A percentile compares a stretch with the other conserved stretches of the same genome.
Evolutionary conservation across 2,888 invertebrate species (phyloP).

Genomic region (Blera fallax): DNA sequence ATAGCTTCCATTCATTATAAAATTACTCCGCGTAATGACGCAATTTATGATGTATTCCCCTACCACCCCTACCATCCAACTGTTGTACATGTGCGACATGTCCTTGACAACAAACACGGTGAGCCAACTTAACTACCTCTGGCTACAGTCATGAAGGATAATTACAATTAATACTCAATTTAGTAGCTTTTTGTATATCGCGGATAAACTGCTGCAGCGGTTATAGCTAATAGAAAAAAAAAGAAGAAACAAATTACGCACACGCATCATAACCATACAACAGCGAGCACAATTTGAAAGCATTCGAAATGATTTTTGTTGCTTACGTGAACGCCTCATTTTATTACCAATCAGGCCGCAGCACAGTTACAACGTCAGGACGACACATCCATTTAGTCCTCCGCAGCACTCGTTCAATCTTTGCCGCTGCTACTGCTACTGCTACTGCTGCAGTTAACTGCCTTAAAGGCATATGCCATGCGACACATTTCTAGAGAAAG

Average conservation of each 20-base stretch:
- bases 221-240: constrained; percentile 31
- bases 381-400: constrained; percentile 10
- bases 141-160: constrained; percentile 34
- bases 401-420: constrained; percentile 2
- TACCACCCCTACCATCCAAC: not conserved
- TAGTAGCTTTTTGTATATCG: constrained; percentile 11
- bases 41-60: constrained; percentile 14
- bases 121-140: constrained; percentile 7
- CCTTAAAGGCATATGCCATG: constrained; percentile 63
- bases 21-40: constrained; percentile 44
- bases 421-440: constrained; percentile 34
- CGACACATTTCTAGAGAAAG: constrained; percentile 38
- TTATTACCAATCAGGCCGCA: constrained; percentile 1
- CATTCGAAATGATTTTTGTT: constrained; percentile 12
- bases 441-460: constrained; percentile 65
- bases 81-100: constrained; percentile 5
- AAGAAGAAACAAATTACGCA: constrained; percentile 32
- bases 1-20: constrained; percentile 32
- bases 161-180: constrained; percentile 68
- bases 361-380: constrained; percentile 4
- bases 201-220: not conserved
- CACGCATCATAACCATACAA: constrained; percentile 37
- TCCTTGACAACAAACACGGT: constrained; percentile 16
- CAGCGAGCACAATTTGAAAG: not conserved
- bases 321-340: constrained; percentile 3